Percentiles rank a stretch among this genome's conserved stretches.
These are phyloP conservation scores for Cenopis cana DNA, from an alignment of 2,888 invertebrate species.

Conservation along the genomic window DNA sequence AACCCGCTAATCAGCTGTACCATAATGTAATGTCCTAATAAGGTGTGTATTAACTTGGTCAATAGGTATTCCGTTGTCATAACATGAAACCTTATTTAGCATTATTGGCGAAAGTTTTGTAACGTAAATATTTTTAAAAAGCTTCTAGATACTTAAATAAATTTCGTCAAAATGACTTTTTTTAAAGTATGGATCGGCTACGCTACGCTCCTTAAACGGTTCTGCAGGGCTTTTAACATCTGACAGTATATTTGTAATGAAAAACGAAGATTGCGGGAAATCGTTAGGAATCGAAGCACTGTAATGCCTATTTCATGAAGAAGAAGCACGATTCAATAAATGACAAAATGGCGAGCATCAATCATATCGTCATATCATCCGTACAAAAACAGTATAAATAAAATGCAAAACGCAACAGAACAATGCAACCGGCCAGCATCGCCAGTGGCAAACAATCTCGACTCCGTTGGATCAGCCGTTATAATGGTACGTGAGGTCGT, in stretches of 20 bases:
- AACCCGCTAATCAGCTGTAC: neutral
- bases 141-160: no score
- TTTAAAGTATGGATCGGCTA: no score
- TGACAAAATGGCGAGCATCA: neutral
- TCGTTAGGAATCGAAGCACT: neutral
- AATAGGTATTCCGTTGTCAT: neutral
- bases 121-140: slow-evolving; percentile 4
- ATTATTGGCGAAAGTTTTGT: slow-evolving; percentile 16
- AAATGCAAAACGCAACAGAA: slow-evolving; percentile 1
- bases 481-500: slow-evolving; percentile 60
- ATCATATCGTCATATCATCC: neutral
- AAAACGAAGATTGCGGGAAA: no score
- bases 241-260: neutral
- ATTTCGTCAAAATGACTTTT: no score
- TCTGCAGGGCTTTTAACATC: neutral
- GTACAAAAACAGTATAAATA: neutral
- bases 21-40: slow-evolving; percentile 7
- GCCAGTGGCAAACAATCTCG: slow-evolving; percentile 42
- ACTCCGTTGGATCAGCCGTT: slow-evolving; percentile 59
- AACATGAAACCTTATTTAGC: slow-evolving; percentile 13
- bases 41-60: neutral
- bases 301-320: neutral
- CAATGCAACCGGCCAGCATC: neutral
- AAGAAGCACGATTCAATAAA: neutral
- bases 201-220: neutral